These are phyloP conservation scores for Zaprionus vittiger DNA, from an alignment of 1,140 invertebrate genomes.

Conservation along the genomic window DNA sequence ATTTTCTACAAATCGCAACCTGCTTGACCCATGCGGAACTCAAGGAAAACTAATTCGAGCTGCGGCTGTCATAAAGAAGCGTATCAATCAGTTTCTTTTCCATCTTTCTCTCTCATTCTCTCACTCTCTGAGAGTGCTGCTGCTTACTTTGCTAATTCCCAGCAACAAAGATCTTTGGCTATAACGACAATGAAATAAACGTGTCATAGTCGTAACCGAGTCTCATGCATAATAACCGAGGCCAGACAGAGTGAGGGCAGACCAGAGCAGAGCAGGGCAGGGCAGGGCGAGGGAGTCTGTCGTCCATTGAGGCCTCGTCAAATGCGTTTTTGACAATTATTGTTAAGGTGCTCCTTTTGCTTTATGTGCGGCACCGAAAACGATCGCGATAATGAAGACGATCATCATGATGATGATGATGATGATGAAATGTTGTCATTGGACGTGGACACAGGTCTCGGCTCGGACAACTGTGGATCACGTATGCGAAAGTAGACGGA, in stretches of 20 bases:
- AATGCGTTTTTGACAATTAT: constrained; percentile 76
- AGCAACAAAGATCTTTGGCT: constrained; percentile 49
- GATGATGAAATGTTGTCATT: constrained; percentile 82
- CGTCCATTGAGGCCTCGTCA: constrained; percentile 57
- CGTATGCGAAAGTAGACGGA: constrained; percentile 36
- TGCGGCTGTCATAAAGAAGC: constrained; percentile 37
- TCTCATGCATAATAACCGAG: constrained; percentile 58
- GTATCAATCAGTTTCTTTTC: constrained; percentile 37
- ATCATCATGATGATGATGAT: constrained; percentile 51
- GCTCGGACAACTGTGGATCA: constrained; percentile 49
- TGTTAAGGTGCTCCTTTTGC: constrained; percentile 74
- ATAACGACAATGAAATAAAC: constrained; percentile 36
- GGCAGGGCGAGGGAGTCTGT: constrained; percentile 12
- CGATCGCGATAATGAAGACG: constrained; percentile 39
- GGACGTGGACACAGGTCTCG: constrained; percentile 79
- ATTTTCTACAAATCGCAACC: constrained; percentile 16
- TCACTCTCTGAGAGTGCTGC: constrained; percentile 15
- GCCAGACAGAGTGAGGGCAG: constrained; percentile 6
- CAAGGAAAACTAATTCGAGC: background rate
- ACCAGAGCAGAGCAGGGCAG: background rate
- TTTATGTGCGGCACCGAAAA: constrained; percentile 28
- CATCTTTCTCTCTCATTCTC: background rate
- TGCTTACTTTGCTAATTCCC: constrained; percentile 72
- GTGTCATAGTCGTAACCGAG: constrained; percentile 45
- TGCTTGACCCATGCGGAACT: constrained; percentile 40